Evolutionary conservation across 2,797 vertebrate species (phyloP).

Genomic region (Salarias fasciatus): DNA sequence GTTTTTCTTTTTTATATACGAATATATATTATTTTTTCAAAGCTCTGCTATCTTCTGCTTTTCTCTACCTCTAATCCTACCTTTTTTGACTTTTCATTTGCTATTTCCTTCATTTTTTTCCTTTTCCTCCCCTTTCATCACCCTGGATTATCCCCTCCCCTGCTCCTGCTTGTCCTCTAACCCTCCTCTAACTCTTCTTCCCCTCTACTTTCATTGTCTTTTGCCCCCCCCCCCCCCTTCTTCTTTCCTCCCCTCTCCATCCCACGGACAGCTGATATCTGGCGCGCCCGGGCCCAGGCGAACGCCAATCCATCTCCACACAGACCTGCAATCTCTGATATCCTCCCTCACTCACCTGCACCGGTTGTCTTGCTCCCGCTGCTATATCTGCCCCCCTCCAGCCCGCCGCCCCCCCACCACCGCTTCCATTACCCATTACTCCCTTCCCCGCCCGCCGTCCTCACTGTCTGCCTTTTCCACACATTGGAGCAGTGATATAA

Average conservation of each 20-base stretch:
- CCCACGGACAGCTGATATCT: conserved; percentile 35
- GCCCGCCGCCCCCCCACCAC: neutral
- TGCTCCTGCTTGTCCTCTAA: conserved; percentile 53
- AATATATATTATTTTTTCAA: conserved; percentile 39
- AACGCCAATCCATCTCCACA: conserved; percentile 54
- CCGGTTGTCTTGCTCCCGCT: conserved; percentile 9
- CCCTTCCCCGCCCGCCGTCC: conserved; percentile 6
- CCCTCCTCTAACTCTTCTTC: conserved; percentile 43
- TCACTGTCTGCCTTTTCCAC: conserved; percentile 26
- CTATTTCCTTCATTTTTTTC: neutral
- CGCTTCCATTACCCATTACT: conserved; percentile 46
- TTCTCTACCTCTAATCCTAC: conserved; percentile 7
- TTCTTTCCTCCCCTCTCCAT: neutral
- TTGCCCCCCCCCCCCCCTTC: conserved; percentile 8
- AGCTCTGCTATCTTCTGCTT: conserved; percentile 26
- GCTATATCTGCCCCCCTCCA: conserved; percentile 13
- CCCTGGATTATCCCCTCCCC: conserved; percentile 29
- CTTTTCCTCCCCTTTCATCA: conserved; percentile 14
- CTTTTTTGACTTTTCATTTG: neutral
- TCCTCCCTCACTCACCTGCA: conserved; percentile 32
- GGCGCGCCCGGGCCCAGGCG: conserved; percentile 34
- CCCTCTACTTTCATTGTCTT: conserved; percentile 38
- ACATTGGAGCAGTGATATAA: conserved; percentile 34
- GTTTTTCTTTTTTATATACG: conserved; percentile 33
- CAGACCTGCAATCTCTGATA: conserved; percentile 54